Evolutionary conservation across 2,797 vertebrate species (phyloP).

Genomic region (Enteromius afrohamiltoni): DNA sequence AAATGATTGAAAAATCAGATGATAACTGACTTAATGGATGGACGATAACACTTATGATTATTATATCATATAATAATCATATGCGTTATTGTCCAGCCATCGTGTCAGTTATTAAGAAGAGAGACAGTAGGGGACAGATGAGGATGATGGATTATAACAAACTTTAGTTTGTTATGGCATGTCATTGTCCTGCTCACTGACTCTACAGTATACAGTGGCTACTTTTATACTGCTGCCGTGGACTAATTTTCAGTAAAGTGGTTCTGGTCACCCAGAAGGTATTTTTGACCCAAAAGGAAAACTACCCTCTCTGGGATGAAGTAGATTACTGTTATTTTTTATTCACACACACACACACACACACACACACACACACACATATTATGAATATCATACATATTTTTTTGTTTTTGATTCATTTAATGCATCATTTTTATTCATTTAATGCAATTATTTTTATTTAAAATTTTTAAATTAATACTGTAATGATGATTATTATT

Average conservation of each 20-base stretch:
- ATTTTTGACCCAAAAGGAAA: not conserved
- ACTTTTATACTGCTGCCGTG: not conserved
- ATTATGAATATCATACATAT: too few relatives aligned
- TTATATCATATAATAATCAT: conserved; percentile 3
- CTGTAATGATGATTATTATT: not conserved
- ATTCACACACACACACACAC: not conserved
- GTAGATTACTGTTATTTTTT: not conserved
- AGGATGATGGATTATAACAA: not conserved
- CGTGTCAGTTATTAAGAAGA: conserved; percentile 30
- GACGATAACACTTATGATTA: conserved; percentile 19
- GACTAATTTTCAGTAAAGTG: not conserved
- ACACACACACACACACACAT: too few relatives aligned
- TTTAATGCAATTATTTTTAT: too few relatives aligned
- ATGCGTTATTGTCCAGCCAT: too few relatives aligned
- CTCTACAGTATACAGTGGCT: not conserved
- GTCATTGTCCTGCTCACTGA: not conserved
- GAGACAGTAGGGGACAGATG: not conserved
- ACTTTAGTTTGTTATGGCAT: not conserved
- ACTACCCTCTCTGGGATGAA: not conserved
- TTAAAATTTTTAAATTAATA: too few relatives aligned
- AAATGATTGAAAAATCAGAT: conserved; percentile 33
- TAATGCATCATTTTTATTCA: too few relatives aligned
- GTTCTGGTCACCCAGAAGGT: not conserved
- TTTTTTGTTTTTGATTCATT: too few relatives aligned
- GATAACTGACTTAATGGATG: conserved; percentile 36